Percentiles rank a stretch among this genome's conserved stretches.
phyloP scores from a whole-genome alignment of 2,888 invertebrate genomes.

The Drosophila putrida region DNA sequence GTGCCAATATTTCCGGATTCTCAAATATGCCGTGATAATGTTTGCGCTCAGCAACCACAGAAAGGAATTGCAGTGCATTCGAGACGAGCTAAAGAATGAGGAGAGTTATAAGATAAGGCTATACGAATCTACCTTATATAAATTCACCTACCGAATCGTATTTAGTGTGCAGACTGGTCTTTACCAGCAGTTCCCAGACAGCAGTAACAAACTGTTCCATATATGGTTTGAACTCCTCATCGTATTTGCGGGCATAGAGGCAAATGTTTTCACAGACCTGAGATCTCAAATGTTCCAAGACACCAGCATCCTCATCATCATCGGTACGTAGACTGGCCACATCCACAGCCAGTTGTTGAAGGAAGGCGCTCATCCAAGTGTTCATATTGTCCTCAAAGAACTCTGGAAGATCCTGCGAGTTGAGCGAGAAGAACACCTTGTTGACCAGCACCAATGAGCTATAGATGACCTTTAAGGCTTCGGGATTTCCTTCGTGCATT shows the following conservation, averaged over 20 bases:
- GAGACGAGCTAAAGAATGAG: constrained; percentile 92
- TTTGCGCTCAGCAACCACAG: constrained; percentile 96
- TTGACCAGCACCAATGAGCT: constrained; percentile 94
- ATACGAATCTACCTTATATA: background rate
- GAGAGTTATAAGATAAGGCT: background rate
- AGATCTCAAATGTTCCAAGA: constrained; percentile 95
- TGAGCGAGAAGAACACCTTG: constrained; percentile 98
- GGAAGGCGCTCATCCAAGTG: constrained; percentile 97
- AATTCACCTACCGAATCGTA: constrained; percentile 92
- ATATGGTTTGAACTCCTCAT: constrained; percentile 97
- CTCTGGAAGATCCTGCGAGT: constrained; percentile 99
- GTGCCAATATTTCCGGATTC: constrained; percentile 93
- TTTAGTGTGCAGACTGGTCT: constrained; percentile 93
- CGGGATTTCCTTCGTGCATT: constrained; percentile 91
- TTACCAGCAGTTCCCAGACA: constrained; percentile 95
- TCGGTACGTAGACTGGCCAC: constrained; percentile 91
- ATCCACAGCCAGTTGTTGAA: constrained; percentile 91
- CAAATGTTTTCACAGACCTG: constrained; percentile 98
- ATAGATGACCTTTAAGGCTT: constrained; percentile 94
- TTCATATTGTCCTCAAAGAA: constrained; percentile 99
- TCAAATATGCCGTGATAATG: constrained; percentile 96
- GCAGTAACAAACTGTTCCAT: constrained; percentile 97
- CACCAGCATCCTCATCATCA: constrained; percentile 94
- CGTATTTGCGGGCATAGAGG: constrained; percentile 98
- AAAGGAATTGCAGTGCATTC: constrained; percentile 97